Percentiles rank a stretch among this genome's conserved stretches.
These are phyloP conservation scores for Vulpes ferrilata DNA, from an alignment of 2,113 vertebrate species.

Conservation along the genomic window DNA sequence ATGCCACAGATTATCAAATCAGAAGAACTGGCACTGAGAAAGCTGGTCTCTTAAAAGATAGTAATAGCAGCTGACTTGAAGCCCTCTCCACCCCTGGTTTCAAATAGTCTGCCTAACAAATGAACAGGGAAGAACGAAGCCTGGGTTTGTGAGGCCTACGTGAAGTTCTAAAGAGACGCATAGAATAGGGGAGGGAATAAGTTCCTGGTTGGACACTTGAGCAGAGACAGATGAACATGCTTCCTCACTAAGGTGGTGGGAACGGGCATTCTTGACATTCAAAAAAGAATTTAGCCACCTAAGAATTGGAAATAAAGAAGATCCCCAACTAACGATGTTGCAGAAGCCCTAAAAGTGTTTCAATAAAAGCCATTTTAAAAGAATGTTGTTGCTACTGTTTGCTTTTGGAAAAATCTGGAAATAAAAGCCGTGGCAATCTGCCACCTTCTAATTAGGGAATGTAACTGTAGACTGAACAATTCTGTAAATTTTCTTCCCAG, in stretches of 20 bases:
- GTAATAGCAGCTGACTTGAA: neutral
- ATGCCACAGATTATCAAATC: neutral
- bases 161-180: neutral
- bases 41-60: neutral
- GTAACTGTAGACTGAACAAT: neutral
- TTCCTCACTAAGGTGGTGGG: neutral
- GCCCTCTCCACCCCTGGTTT: conserved; percentile 11
- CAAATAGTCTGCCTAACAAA: neutral
- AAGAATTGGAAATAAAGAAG: conserved; percentile 37
- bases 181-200: neutral
- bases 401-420: conserved; percentile 47
- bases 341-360: conserved; percentile 71
- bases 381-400: conserved; percentile 59
- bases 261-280: neutral
- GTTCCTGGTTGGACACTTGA: neutral
- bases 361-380: conserved; percentile 82
- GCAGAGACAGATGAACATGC: neutral
- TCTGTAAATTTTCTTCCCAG: neutral
- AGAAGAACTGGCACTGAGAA: neutral
- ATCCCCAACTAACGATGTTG: conserved; percentile 56
- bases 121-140: neutral
- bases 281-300: neutral
- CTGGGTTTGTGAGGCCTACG: neutral
- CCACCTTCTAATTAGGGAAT: neutral
- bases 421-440: neutral